phyloP scores from a whole-genome alignment of 2,113 vertebrate species.

The Chiloscyllium plagiosum region DNA sequence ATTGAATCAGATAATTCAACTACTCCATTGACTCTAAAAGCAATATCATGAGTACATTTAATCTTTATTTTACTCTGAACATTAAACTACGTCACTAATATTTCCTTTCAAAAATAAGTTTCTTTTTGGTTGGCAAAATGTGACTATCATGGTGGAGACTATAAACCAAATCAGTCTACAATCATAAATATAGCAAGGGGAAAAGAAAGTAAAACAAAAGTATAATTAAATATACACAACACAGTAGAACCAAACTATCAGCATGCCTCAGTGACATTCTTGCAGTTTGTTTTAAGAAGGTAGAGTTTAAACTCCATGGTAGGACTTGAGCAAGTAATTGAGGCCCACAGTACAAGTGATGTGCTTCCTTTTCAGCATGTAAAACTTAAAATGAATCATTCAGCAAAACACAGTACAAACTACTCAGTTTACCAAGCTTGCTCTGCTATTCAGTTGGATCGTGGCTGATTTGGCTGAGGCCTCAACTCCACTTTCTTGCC shows the following conservation, averaged over 20 bases:
- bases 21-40: not conserved
- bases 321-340: not conserved
- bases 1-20: not conserved
- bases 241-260: not conserved
- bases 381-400: not conserved
- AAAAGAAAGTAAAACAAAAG: not conserved
- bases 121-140: not conserved
- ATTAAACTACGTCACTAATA: not conserved
- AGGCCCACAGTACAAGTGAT: not conserved
- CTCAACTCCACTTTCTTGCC: too few species aligned
- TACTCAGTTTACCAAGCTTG: too few species aligned
- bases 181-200: not conserved
- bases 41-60: not conserved
- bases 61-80: not conserved
- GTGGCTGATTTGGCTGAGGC: too few species aligned
- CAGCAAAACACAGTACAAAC: not conserved
- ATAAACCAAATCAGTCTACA: not conserved
- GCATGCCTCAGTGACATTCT: not conserved
- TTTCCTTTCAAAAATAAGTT: not conserved
- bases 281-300: not conserved
- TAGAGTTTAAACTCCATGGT: not conserved
- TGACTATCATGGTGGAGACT: not conserved
- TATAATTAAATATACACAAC: not conserved
- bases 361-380: not conserved
- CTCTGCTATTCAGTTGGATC: too few species aligned